These are phyloP conservation scores for Ophonus ardosiacus DNA, from an alignment of 2,888 invertebrate species.

Conservation along the genomic window DNA sequence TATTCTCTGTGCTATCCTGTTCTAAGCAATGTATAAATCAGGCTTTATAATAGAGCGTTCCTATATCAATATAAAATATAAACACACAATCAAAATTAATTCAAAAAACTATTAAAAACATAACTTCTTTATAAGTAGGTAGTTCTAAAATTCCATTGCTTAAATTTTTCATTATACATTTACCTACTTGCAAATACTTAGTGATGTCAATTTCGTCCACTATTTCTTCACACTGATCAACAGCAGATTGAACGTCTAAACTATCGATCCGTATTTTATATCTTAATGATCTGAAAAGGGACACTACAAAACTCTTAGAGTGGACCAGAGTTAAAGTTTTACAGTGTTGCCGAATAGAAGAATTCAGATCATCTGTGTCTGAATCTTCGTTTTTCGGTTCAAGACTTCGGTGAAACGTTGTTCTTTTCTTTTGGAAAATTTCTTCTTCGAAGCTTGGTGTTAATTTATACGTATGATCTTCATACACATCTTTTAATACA, in stretches of 20 bases:
- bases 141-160: too few species aligned
- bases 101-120: too few species aligned
- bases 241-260: slow-evolving; percentile 83
- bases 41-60: too few species aligned
- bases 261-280: slow-evolving; percentile 78
- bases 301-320: slow-evolving; percentile 81
- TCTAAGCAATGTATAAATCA: too few species aligned
- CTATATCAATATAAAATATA: too few species aligned
- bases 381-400: slow-evolving; percentile 74
- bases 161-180: slow-evolving; percentile 3
- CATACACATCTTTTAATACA: slow-evolving; percentile 75
- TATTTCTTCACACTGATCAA: slow-evolving; percentile 84
- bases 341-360: slow-evolving; percentile 79
- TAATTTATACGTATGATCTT: slow-evolving; percentile 77
- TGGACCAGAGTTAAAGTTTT: slow-evolving; percentile 79
- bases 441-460: slow-evolving; percentile 73
- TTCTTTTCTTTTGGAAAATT: slow-evolving; percentile 65
- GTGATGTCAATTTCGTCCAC: slow-evolving; percentile 84
- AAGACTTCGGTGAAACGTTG: slow-evolving; percentile 70
- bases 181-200: slow-evolving; percentile 78
- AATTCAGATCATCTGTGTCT: slow-evolving; percentile 71
- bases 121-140: too few species aligned
- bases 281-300: slow-evolving; percentile 81
- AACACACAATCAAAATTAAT: too few species aligned
- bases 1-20: too few species aligned